phyloP scores from a whole-genome alignment of 2,113 vertebrate genomes.

The Corydoras maculifer region DNA sequence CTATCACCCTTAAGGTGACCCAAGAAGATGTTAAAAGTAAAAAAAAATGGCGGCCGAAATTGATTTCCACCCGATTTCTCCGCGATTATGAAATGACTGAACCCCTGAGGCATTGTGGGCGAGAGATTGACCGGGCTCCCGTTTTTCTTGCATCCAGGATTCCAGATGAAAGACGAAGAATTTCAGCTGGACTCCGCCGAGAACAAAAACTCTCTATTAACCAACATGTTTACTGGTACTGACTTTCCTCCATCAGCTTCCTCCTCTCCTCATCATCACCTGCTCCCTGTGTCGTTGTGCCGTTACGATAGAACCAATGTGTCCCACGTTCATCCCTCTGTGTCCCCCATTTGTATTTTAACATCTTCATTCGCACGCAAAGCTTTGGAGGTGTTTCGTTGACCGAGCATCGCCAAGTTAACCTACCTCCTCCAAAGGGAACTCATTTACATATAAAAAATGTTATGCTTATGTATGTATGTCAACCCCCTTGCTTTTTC shows the following conservation, averaged over 20 bases:
- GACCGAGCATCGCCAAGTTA: no score
- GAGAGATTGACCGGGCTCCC: slow-evolving; percentile 62
- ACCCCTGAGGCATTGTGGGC: slow-evolving; percentile 30
- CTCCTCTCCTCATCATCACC: slow-evolving; percentile 65
- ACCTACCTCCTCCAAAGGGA: no score
- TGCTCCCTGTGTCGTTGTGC: slow-evolving; percentile 46
- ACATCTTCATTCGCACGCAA: neutral
- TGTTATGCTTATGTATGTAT: no score
- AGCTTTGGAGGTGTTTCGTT: no score
- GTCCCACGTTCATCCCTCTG: slow-evolving; percentile 44
- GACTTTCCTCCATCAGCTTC: slow-evolving; percentile 68
- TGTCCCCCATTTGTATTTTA: slow-evolving; percentile 34
- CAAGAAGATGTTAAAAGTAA: no score
- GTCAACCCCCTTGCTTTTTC: no score
- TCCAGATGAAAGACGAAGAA: slow-evolving; percentile 80
- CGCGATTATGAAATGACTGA: slow-evolving; percentile 42
- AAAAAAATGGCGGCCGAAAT: neutral
- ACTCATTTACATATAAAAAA: no score
- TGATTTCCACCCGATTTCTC: neutral
- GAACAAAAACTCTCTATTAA: slow-evolving; percentile 80
- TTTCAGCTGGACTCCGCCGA: slow-evolving; percentile 77
- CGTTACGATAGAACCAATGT: slow-evolving; percentile 59
- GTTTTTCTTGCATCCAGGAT: slow-evolving; percentile 74
- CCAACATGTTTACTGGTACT: slow-evolving; percentile 80
- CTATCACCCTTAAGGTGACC: no score